Conservation (phyloP, 2,888 invertebrate species). For the Coleophora flavipennella region DNA sequence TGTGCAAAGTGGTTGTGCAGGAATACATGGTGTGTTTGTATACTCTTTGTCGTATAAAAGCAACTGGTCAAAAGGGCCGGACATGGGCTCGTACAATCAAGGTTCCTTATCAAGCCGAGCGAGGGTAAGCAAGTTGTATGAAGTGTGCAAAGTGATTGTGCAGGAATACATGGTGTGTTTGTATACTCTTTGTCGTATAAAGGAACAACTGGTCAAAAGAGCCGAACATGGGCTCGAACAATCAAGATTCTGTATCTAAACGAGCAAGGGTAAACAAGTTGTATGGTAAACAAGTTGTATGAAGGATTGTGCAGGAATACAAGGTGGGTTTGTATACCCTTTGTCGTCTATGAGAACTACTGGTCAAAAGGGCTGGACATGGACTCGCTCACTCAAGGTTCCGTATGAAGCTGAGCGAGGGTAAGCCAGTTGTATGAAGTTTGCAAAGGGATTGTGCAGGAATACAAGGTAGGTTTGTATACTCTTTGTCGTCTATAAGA, state of each 20-base stretch:
- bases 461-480: constrained; percentile 76
- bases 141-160: constrained; percentile 92
- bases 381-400: too few species aligned
- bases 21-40: constrained; percentile 78
- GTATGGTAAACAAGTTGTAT: constrained; percentile 93
- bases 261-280: too few species aligned
- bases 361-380: too few species aligned
- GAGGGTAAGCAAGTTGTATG: constrained; percentile 94
- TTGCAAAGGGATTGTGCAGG: constrained; percentile 89
- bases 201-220: too few species aligned
- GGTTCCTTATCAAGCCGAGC: too few species aligned
- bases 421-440: constrained; percentile 95
- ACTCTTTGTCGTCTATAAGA: not conserved
- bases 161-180: constrained; percentile 79
- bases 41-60: not conserved
- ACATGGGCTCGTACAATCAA: too few species aligned
- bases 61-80: too few species aligned
- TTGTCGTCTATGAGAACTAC: not conserved
- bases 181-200: not conserved
- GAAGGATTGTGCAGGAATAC: constrained; percentile 87
- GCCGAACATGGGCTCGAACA: too few species aligned
- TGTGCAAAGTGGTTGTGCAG: constrained; percentile 90
- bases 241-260: too few species aligned
- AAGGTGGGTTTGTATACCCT: constrained; percentile 68
- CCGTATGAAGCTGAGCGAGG: too few species aligned